Evolutionary conservation across 2,113 vertebrate species (phyloP).

Genomic region (Pipra filicauda): DNA sequence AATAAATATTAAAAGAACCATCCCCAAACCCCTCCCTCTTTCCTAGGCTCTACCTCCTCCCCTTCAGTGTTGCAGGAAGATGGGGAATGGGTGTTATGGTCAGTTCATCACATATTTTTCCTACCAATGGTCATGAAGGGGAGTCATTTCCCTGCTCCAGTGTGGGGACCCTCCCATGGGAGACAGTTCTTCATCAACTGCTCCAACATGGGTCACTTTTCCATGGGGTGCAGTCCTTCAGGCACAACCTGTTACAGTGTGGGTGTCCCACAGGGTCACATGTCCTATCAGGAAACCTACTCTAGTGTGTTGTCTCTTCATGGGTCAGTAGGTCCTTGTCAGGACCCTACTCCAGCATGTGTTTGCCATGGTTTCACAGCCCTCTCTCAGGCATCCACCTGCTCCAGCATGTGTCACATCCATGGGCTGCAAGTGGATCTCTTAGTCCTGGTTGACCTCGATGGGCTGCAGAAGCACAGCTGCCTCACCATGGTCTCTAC

Average conservation of each 20-base stretch:
- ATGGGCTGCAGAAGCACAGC: not conserved
- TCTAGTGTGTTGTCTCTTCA: not conserved
- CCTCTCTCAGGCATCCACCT: too few relatives aligned
- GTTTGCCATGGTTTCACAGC: not conserved
- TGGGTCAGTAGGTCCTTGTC: not conserved
- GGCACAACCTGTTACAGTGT: not conserved
- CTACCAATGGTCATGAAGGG: not conserved
- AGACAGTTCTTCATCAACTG: not conserved
- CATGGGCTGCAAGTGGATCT: not conserved
- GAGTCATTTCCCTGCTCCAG: not conserved
- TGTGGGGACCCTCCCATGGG: not conserved
- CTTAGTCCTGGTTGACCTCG: not conserved
- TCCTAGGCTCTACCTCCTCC: not conserved
- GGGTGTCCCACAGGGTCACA: not conserved
- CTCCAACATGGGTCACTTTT: not conserved
- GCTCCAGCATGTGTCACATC: not conserved
- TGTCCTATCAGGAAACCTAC: not conserved
- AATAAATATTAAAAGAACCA: not conserved
- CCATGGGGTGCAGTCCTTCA: not conserved
- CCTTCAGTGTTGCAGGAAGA: rapidly evolving
- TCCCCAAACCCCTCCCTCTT: not conserved
- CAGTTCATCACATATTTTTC: not conserved
- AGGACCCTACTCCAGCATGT: not conserved
- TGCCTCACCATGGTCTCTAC: not conserved
- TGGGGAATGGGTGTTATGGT: not conserved